These are phyloP conservation scores for Neoseiulus cucumeris DNA, from an alignment of 1,140 invertebrate species.

Conservation along the genomic window DNA sequence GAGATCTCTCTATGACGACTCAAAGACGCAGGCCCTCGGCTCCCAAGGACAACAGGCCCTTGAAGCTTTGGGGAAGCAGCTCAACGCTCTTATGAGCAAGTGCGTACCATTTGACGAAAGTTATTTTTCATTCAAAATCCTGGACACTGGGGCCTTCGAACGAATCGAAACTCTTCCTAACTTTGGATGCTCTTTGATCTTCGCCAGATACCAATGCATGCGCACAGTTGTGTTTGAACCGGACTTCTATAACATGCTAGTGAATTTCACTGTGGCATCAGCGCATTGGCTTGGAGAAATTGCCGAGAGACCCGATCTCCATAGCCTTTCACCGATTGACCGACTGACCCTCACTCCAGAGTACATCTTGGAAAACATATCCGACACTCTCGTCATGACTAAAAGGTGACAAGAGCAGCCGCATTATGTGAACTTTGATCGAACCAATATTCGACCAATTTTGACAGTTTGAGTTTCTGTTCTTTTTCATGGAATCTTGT, in stretches of 20 bases:
- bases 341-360: conserved; percentile 20
- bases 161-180: neutral
- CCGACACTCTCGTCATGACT: conserved; percentile 20
- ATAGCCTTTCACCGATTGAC: conserved; percentile 16
- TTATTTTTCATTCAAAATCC: neutral
- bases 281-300: conserved; percentile 7
- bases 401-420: conserved; percentile 9
- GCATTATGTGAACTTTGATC: neutral
- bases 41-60: neutral
- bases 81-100: neutral
- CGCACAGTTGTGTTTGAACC: conserved; percentile 11
- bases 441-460: too few relatives aligned
- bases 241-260: neutral
- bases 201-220: conserved; percentile 1
- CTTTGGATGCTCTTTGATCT: neutral
- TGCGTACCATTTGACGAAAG: neutral
- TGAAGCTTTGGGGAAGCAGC: neutral
- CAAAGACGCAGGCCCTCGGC: conserved; percentile 29
- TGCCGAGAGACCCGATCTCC: conserved; percentile 8
- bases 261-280: conserved; percentile 12
- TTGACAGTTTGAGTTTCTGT: too few relatives aligned
- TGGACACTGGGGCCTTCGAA: too few relatives aligned
- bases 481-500: too few relatives aligned
- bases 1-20: conserved; percentile 45
- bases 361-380: conserved; percentile 22